Evolutionary conservation across 2,113 vertebrate species (phyloP).

Genomic region (Prunella fulvescens): DNA sequence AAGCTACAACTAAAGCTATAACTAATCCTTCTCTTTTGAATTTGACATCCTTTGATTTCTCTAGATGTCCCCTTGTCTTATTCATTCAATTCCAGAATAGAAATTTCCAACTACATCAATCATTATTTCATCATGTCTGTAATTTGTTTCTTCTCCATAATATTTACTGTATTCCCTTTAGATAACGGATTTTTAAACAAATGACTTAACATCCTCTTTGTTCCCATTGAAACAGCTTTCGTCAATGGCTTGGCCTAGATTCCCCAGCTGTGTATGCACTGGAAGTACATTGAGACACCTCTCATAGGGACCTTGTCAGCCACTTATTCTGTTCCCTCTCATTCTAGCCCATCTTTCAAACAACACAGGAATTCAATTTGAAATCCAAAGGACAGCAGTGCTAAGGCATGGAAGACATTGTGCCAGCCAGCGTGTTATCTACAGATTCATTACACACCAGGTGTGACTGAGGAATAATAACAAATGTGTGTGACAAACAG

Average conservation of each 20-base stretch:
- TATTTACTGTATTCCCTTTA: not conserved
- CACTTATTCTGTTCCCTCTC: not conserved
- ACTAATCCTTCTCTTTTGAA: not conserved
- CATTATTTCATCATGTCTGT: not conserved
- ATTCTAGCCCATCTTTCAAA: not conserved
- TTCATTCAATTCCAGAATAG: not conserved
- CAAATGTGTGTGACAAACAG: not conserved
- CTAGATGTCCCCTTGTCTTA: not conserved
- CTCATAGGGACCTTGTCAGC: not conserved
- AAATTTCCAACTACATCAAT: not conserved
- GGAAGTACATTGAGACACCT: not conserved
- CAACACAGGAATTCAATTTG: not conserved
- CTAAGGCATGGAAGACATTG: not conserved
- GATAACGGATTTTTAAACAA: not conserved
- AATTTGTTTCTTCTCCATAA: not conserved
- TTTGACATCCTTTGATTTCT: not conserved
- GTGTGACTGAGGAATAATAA: not conserved
- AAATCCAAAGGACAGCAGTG: not conserved
- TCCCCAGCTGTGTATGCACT: not conserved
- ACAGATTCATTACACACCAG: not conserved
- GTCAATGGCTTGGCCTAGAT: not conserved
- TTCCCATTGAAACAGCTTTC: not conserved
- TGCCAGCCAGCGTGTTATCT: not conserved
- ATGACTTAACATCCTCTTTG: not conserved
- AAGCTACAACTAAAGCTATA: not conserved